Percentiles rank a stretch among this genome's conserved stretches.
Evolutionary conservation across 30 jellyfish, hydroid and myxozoan species (phyloP).

Genomic region (Chrysaora quinquecirrha): DNA sequence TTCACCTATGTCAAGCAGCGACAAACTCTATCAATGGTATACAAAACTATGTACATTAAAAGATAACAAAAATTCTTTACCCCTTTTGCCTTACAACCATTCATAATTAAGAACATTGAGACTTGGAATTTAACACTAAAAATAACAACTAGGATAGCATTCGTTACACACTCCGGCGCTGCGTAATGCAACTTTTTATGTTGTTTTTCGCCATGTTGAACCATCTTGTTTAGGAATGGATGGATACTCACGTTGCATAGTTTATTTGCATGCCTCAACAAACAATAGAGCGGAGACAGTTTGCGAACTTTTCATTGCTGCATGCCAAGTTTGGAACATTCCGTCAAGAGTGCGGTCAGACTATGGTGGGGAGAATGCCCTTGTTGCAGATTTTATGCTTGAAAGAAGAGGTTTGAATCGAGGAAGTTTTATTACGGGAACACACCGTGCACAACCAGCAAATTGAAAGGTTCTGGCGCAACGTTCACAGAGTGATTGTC

Average conservation of each 20-base stretch:
- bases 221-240: neutral
- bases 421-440: conserved; percentile 11
- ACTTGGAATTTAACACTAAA: too few relatives aligned
- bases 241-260: neutral
- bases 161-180: too few relatives aligned
- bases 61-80: too few relatives aligned
- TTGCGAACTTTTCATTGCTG: neutral
- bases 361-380: conserved; percentile 17
- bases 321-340: neutral
- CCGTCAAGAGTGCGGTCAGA: conserved; percentile 13
- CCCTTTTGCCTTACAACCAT: too few relatives aligned
- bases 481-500: neutral
- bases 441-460: neutral
- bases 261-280: neutral
- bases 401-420: neutral
- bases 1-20: too few relatives aligned
- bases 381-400: conserved; percentile 19
- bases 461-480: conserved; percentile 8
- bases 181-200: too few relatives aligned
- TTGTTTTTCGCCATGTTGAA: too few relatives aligned
- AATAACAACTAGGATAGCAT: too few relatives aligned
- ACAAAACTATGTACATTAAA: too few relatives aligned
- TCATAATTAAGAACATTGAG: too few relatives aligned
- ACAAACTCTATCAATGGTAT: too few relatives aligned
- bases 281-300: conserved; percentile 13